Evolutionary conservation across 2,888 invertebrate species (phyloP).

Genomic region (Isoperla grammatica): DNA sequence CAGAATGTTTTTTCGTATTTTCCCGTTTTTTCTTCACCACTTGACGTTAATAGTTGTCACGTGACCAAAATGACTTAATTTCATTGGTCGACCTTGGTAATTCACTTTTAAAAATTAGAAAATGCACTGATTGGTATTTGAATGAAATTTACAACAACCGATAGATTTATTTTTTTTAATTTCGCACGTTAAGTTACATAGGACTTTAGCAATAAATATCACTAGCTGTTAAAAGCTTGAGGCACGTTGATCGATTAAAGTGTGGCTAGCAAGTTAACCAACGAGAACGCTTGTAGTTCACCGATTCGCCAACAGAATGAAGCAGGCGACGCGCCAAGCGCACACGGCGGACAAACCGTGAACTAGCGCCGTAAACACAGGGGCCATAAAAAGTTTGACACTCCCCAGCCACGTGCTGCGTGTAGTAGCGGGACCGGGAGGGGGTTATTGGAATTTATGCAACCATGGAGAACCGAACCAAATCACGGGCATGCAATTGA

Average conservation of each 20-base stretch:
- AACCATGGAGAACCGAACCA: too few relatives aligned
- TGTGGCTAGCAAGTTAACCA: neutral
- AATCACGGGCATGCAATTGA: neutral
- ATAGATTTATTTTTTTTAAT: too few relatives aligned
- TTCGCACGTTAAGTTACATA: neutral
- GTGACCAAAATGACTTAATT: slow-evolving; percentile 23
- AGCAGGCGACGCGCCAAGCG: slow-evolving; percentile 18
- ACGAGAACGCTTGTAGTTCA: slow-evolving; percentile 20
- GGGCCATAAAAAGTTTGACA: too few relatives aligned
- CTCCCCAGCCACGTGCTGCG: too few relatives aligned
- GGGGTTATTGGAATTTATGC: too few relatives aligned
- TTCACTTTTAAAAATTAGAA: too few relatives aligned
- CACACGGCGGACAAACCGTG: slow-evolving; percentile 16
- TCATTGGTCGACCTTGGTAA: slow-evolving; percentile 22
- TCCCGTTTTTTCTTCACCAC: too few relatives aligned
- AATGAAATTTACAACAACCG: too few relatives aligned
- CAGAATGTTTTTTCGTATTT: too few relatives aligned
- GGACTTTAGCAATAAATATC: slow-evolving; percentile 2
- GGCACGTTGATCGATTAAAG: slow-evolving; percentile 11
- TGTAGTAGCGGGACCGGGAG: too few relatives aligned
- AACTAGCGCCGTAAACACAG: slow-evolving; percentile 15
- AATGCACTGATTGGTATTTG: too few relatives aligned
- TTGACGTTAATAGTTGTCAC: slow-evolving; percentile 9
- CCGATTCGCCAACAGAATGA: slow-evolving; percentile 18
- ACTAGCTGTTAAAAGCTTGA: slow-evolving; percentile 2